Conservation (phyloP, 2,888 invertebrate genomes). For the Chrysomela aeneicollis region DNA sequence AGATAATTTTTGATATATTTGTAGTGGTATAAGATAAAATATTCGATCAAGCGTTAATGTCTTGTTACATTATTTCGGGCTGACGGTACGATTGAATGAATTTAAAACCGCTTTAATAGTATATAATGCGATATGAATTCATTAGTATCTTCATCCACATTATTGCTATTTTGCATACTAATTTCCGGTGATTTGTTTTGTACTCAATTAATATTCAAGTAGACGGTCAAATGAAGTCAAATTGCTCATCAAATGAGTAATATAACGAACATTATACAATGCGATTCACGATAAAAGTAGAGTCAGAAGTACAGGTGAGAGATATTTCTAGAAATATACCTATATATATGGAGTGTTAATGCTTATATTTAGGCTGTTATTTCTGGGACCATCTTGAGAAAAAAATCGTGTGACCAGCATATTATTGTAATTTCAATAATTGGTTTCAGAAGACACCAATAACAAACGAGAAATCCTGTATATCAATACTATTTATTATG, state of each 20-base stretch:
- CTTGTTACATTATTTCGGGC: background rate
- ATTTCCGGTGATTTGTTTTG: background rate
- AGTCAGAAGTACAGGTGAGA: too few species aligned
- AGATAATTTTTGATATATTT: background rate
- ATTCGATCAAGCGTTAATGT: background rate
- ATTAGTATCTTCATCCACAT: background rate
- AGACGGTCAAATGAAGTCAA: background rate
- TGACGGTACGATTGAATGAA: slow-evolving; percentile 18
- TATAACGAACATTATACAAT: too few species aligned
- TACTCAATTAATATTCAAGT: background rate
- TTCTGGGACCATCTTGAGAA: too few species aligned
- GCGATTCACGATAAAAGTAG: too few species aligned
- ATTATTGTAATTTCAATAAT: too few species aligned
- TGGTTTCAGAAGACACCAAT: too few species aligned
- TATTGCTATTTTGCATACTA: background rate
- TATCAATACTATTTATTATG: too few species aligned
- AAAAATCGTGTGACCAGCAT: too few species aligned
- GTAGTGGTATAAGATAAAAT: background rate
- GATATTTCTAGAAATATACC: too few species aligned
- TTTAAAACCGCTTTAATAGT: slow-evolving; percentile 28
- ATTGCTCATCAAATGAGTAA: background rate
- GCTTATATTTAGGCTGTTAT: too few species aligned
- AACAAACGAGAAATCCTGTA: too few species aligned
- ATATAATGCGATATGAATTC: slow-evolving; percentile 6
- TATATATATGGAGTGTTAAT: too few species aligned